phyloP scores from a whole-genome alignment of 2,113 vertebrate genomes.

The Empidonax traillii region DNA sequence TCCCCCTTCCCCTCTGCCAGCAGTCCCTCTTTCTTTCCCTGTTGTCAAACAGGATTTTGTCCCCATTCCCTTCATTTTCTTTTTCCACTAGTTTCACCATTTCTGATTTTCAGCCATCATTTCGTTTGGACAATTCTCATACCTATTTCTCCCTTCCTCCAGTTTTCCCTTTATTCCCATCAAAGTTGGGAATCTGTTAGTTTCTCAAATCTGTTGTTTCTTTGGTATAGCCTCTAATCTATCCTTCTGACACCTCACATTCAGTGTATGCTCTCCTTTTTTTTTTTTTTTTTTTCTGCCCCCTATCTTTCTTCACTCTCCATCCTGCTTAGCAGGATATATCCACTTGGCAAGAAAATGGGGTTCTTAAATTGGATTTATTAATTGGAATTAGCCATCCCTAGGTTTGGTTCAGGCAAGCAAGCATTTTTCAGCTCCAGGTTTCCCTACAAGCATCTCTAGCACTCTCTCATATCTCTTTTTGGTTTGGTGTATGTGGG shows the following conservation, averaged over 20 bases:
- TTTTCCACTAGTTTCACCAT: neutral
- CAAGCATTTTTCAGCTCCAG: neutral
- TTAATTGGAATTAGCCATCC: neutral
- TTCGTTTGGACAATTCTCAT: neutral
- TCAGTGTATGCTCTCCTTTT: neutral
- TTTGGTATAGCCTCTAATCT: neutral
- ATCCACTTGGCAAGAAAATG: neutral
- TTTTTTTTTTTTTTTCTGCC: neutral
- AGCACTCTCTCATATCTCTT: neutral
- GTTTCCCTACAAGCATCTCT: neutral
- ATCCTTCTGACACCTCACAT: neutral
- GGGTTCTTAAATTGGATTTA: neutral
- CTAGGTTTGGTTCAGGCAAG: neutral
- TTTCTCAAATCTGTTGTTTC: neutral
- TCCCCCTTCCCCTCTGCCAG: neutral
- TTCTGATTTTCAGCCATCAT: neutral
- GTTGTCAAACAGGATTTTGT: neutral
- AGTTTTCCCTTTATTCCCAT: neutral
- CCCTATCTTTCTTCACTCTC: neutral
- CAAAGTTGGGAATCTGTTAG: neutral
- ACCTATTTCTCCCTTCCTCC: neutral
- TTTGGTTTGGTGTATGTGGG: too few species aligned
- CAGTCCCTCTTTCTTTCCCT: neutral
- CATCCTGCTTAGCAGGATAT: neutral
- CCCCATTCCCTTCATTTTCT: neutral